phyloP scores from a whole-genome alignment of 2,888 invertebrate genomes.

The Eupithecia inturbata region DNA sequence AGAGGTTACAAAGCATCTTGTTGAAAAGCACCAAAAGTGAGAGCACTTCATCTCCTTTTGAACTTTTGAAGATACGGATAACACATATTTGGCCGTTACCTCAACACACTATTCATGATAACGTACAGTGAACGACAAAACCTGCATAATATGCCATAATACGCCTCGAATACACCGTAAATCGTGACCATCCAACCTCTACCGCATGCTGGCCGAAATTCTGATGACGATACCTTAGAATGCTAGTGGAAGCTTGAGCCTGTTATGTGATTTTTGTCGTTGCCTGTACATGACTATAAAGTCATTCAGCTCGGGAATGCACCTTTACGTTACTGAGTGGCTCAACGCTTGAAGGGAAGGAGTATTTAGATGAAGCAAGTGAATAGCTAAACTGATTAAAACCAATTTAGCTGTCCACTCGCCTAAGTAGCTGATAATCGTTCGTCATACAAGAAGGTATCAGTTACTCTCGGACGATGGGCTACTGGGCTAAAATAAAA shows the following conservation, averaged over 20 bases:
- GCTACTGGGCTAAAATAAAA: neutral
- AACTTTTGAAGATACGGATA: slow-evolving; percentile 3
- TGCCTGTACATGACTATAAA: slow-evolving; percentile 22
- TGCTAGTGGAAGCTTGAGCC: neutral
- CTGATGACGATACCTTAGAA: neutral
- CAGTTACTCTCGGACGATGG: neutral
- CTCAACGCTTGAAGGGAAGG: slow-evolving; percentile 26
- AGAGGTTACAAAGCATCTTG: neutral
- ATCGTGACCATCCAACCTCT: neutral
- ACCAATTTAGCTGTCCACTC: neutral
- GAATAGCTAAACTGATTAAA: neutral
- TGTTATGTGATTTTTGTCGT: neutral
- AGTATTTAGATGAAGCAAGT: slow-evolving; percentile 17
- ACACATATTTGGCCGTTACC: slow-evolving; percentile 19
- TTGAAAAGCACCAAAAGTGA: slow-evolving; percentile 4
- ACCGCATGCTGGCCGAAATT: neutral
- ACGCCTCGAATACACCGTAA: neutral
- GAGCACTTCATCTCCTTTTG: slow-evolving; percentile 17
- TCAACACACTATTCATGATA: slow-evolving; percentile 31
- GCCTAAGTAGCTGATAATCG: neutral
- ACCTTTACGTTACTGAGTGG: slow-evolving; percentile 38
- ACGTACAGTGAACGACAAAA: slow-evolving; percentile 6
- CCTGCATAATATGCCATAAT: neutral
- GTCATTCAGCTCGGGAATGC: slow-evolving; percentile 36
- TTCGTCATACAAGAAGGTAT: neutral